Conservation (phyloP, 2,113 vertebrate species). For the Mesitornis unicolor region DNA sequence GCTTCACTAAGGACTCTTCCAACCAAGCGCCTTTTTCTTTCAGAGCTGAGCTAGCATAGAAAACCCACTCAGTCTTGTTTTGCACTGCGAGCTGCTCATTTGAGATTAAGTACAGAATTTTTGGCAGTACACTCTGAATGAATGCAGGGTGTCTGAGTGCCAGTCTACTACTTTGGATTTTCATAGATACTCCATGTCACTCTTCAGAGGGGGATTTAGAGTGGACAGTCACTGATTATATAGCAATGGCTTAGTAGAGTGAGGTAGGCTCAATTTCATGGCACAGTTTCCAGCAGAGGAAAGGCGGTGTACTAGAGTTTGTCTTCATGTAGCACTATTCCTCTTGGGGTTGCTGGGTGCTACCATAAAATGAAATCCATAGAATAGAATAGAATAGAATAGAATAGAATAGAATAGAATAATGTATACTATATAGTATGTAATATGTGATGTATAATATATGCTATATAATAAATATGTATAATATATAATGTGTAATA, state of each 20-base stretch:
- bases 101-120: not conserved
- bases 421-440: too few relatives aligned
- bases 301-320: not conserved
- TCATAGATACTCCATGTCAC: not conserved
- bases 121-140: not conserved
- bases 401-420: too few relatives aligned
- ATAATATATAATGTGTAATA: too few relatives aligned
- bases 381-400: too few relatives aligned
- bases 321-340: not conserved
- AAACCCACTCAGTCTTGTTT: not conserved
- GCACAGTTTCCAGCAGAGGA: not conserved
- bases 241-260: not conserved
- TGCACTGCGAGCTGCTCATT: not conserved
- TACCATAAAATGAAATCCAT: not conserved
- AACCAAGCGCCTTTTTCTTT: not conserved
- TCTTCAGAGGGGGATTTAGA: not conserved
- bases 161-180: not conserved
- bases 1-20: not conserved
- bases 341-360: not conserved
- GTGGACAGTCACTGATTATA: not conserved
- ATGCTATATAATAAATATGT: too few relatives aligned
- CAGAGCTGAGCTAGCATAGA: not conserved
- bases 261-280: not conserved
- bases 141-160: not conserved
- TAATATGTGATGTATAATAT: too few relatives aligned